Percentiles rank a stretch among this genome's conserved stretches.
Conservation (phyloP, 2,797 vertebrate genomes). For the Periparus ater region DNA sequence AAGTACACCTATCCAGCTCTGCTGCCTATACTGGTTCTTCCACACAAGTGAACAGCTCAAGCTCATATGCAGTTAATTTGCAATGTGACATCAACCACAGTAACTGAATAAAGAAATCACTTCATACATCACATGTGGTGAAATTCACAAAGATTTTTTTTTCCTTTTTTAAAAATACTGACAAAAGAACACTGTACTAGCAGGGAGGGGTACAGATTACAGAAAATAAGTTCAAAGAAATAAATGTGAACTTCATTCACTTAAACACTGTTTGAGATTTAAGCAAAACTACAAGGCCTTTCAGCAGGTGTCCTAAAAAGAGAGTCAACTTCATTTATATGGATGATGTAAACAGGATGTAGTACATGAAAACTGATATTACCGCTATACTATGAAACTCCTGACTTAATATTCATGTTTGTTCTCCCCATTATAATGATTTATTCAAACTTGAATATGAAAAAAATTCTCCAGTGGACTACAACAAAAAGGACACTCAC, state of each 20-base stretch:
- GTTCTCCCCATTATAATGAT: neutral
- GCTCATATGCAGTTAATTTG: neutral
- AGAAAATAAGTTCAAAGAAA: neutral
- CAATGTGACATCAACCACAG: neutral
- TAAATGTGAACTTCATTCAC: neutral
- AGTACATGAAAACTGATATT: neutral
- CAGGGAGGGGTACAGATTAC: neutral
- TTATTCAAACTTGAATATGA: neutral
- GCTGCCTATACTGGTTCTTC: neutral
- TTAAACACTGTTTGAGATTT: neutral
- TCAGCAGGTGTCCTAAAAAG: neutral
- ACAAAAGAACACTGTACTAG: neutral
- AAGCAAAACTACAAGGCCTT: neutral
- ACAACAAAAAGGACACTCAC: neutral
- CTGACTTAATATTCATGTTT: neutral
- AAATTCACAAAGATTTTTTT: neutral
- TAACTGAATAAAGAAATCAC: neutral
- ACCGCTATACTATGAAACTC: neutral
- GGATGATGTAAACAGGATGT: neutral
- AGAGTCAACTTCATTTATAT: neutral
- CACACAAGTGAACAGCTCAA: neutral
- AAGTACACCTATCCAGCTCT: neutral
- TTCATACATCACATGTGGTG: accelerated
- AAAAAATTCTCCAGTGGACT: neutral
- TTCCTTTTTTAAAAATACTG: neutral